These are phyloP conservation scores for Biston stratarius DNA, from an alignment of 2,888 invertebrate species.

Conservation along the genomic window DNA sequence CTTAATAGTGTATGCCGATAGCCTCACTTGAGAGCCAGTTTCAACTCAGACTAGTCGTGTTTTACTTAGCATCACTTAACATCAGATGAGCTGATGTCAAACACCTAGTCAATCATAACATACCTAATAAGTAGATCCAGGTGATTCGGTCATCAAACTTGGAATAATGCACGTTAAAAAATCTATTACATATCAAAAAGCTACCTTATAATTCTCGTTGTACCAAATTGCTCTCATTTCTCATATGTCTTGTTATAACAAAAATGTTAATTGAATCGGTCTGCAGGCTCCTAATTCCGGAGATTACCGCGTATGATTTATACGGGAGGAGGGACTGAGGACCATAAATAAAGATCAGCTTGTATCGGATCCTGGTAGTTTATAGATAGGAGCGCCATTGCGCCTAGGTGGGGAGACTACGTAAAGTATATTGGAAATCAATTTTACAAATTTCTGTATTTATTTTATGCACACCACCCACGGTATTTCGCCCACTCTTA, in stretches of 20 bases:
- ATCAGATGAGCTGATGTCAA: too few species aligned
- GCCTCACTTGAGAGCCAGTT: too few species aligned
- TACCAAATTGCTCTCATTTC: slow-evolving; percentile 15
- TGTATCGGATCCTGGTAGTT: slow-evolving; percentile 35
- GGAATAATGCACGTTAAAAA: neutral
- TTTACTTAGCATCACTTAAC: too few species aligned
- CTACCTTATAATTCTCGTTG: neutral
- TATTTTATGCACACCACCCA: too few species aligned
- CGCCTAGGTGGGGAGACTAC: neutral
- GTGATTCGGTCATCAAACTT: too few species aligned
- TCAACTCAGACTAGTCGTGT: too few species aligned
- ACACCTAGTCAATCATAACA: too few species aligned
- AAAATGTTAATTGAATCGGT: slow-evolving; percentile 35
- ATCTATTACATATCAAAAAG: neutral
- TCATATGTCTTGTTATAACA: slow-evolving; percentile 11
- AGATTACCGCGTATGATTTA: slow-evolving; percentile 46
- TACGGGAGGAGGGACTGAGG: slow-evolving; percentile 31
- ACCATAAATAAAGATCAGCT: slow-evolving; percentile 46
- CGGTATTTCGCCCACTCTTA: too few species aligned
- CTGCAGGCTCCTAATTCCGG: slow-evolving; percentile 37
- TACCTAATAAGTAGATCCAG: too few species aligned
- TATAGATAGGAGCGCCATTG: slow-evolving; percentile 8
- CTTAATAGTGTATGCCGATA: too few species aligned
- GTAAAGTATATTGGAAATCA: neutral
- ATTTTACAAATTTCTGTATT: neutral